Base-by-base conservation (phyloP, 2,113 vertebrate species). In the Polypterus senegalus region DNA sequence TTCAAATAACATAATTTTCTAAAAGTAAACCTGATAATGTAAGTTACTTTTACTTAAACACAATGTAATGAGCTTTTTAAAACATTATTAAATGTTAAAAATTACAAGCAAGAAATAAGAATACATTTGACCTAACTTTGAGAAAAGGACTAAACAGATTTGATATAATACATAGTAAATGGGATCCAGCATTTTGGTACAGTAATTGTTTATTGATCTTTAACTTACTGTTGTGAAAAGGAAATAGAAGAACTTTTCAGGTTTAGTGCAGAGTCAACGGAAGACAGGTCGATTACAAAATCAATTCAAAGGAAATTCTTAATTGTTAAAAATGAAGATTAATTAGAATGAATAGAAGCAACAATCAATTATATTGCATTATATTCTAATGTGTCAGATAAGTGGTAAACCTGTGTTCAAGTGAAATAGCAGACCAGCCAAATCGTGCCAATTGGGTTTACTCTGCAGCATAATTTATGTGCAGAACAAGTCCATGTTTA, bases 241-340 rank as follows among this genome's bases (percentile, higher is more conserved):
- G 27, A 5, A 3, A 45, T 6, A 1, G 44, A 8, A 58, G 3
- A 43, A 27, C 44, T 4, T 5, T 8, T 58, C 6, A 45, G 43
- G 56, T 8, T 45, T 43, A 9, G 6, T 7, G 5, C 43, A 10
- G 9, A 11, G 10, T 55, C 54, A 55, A 8, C 9, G 43, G 5
- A 45, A 7, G 43, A 3, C 43, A 27, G 27, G 56, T 58, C 56
- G 27, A 58, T 58, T 58, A 43, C 56, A 58, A 4, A 58, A 4
- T 27, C 27, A 43, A 58, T 45, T 8, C 43, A 7, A 46, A 27
- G 7, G 43, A 45, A 8, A 44, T 44, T 58, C 56, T 58, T 58
- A 58, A 58, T 58, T 58, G 56, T 58, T 58, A 58, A 9, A 58
- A 58, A 58, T 58, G 11, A 58, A 58, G 56, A 58, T 58, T 45